Percentiles rank a stretch among this genome's conserved stretches.
phyloP scores from a whole-genome alignment of 2,113 vertebrate genomes.

The Columbina picui region DNA sequence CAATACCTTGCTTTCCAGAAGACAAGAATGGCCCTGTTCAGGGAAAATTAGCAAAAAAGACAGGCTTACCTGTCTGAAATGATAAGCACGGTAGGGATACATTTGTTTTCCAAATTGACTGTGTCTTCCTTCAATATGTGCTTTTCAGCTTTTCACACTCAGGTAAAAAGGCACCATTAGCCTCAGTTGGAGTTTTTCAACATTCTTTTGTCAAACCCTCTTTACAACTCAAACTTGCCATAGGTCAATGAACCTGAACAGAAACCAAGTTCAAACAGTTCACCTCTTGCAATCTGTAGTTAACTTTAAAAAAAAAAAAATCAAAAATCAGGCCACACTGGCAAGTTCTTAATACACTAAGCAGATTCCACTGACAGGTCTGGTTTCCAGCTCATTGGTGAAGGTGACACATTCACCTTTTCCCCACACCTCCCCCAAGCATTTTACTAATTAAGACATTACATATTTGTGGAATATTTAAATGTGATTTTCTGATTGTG shows the following conservation, averaged over 20 bases:
- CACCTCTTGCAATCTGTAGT: constrained; percentile 5
- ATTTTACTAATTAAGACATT: neutral
- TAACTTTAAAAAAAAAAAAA: neutral
- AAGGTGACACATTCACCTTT: neutral
- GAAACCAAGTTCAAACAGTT: constrained; percentile 12
- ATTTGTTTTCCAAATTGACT: constrained; percentile 9
- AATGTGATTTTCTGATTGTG: neutral
- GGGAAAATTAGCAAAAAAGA: constrained; percentile 42
- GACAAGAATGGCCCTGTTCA: constrained; percentile 54
- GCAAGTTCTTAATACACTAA: neutral
- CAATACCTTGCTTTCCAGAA: constrained; percentile 60
- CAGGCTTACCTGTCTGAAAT: constrained; percentile 24
- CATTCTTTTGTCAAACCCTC: constrained; percentile 43
- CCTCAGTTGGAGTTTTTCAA: constrained; percentile 18
- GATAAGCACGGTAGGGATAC: neutral
- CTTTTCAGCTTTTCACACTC: constrained; percentile 8
- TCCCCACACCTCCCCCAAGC: neutral
- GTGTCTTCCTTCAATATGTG: neutral
- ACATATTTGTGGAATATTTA: neutral
- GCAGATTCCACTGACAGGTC: neutral
- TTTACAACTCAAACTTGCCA: constrained; percentile 19
- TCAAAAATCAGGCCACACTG: neutral
- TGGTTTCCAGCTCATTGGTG: constrained; percentile 20
- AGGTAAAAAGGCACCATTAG: constrained; percentile 37
- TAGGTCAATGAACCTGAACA: neutral